A percentile compares a stretch with the other conserved stretches of the same genome.
These are phyloP conservation scores for Cnemophilus loriae DNA, from an alignment of 2,113 vertebrate genomes.

Conservation along the genomic window DNA sequence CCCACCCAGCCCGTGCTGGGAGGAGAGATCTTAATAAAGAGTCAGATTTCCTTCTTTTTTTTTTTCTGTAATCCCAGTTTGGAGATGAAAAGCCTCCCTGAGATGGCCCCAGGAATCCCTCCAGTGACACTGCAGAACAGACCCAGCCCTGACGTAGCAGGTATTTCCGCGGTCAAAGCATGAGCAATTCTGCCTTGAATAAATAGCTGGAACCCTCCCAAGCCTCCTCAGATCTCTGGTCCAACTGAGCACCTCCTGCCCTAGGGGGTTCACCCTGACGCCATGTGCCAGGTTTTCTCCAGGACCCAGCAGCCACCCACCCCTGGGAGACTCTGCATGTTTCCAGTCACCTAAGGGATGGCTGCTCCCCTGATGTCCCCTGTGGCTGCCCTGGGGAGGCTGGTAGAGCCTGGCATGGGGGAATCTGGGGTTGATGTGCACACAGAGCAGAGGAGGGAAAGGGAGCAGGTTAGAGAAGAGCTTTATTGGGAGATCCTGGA, in stretches of 20 bases:
- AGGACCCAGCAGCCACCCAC: not conserved
- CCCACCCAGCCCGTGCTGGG: not conserved
- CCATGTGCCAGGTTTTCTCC: not conserved
- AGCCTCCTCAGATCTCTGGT: not conserved
- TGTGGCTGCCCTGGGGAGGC: not conserved
- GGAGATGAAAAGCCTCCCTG: not conserved
- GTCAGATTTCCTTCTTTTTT: not conserved
- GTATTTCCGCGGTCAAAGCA: not conserved
- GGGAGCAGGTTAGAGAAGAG: not conserved
- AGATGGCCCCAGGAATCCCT: not conserved
- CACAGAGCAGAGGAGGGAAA: not conserved
- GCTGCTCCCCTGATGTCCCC: not conserved
- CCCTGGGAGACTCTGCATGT: not conserved
- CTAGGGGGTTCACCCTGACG: accelerated
- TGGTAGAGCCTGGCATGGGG: accelerated
- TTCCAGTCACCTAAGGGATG: not conserved
- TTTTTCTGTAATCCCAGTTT: not conserved
- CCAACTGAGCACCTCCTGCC: not conserved
- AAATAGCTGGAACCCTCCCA: not conserved
- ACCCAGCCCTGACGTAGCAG: not conserved
- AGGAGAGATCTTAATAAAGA: not conserved
- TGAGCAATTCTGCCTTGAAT: not conserved
- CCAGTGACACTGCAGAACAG: not conserved
- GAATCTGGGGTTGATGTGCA: too few relatives aligned
- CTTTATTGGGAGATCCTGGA: slow-evolving; percentile 32